Conservation (phyloP, 2,797 vertebrate genomes). For the Hydrolagus colliei region DNA sequence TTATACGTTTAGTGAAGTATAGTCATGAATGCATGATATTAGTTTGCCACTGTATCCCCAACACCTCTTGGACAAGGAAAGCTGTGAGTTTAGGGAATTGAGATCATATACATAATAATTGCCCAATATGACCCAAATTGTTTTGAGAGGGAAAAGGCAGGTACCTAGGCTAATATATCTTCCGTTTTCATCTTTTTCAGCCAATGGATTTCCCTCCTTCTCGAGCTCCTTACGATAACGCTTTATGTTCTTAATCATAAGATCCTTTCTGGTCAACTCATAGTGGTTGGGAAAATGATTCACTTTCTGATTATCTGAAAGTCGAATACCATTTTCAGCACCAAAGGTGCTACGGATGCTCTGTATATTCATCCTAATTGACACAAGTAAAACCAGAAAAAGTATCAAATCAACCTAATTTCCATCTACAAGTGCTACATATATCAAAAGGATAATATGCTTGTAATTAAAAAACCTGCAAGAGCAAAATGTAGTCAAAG, state of each 20-base stretch:
- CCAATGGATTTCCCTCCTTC: slow-evolving; percentile 82
- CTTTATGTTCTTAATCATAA: slow-evolving; percentile 99
- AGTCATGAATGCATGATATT: no score
- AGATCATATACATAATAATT: not conserved
- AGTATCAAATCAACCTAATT: not conserved
- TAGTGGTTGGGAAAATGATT: slow-evolving; percentile 98
- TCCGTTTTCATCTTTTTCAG: slow-evolving; percentile 92
- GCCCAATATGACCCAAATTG: not conserved
- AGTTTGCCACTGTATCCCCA: not conserved
- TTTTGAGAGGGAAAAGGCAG: not conserved
- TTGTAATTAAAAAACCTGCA: no score
- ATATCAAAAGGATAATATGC: no score
- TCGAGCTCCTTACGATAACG: slow-evolving; percentile 90
- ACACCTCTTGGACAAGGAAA: not conserved
- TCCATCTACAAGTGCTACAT: not conserved
- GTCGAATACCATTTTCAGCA: slow-evolving; percentile 85
- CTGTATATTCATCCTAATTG: slow-evolving; percentile 90
- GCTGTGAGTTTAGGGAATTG: no score
- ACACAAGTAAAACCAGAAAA: not conserved
- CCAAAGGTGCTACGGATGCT: slow-evolving; percentile 94
- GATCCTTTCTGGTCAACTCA: slow-evolving; percentile 88
- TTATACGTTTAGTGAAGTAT: not conserved
- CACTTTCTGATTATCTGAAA: slow-evolving; percentile 94
- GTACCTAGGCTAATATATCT: slow-evolving; percentile 89
- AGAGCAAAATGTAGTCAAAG: no score